phyloP scores from a whole-genome alignment of 1,140 invertebrate genomes.

The Pseudomyrmex gracilis region DNA sequence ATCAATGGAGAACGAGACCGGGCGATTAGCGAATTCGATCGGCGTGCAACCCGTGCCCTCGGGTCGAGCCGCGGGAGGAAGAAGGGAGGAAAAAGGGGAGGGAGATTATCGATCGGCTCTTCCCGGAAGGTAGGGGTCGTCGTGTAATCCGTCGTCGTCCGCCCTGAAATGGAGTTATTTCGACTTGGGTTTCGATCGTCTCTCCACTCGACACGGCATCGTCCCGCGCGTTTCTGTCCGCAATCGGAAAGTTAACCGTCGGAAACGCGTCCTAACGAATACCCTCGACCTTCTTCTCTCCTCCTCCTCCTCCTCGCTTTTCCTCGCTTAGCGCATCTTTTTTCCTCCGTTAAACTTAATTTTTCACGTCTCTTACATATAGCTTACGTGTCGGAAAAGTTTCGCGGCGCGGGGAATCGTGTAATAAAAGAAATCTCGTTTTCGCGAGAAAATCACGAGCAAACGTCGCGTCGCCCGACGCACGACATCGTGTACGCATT shows the following conservation, averaged over 20 bases:
- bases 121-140: slow-evolving; percentile 74
- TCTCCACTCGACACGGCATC: slow-evolving; percentile 53
- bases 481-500: slow-evolving; percentile 33
- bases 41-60: slow-evolving; percentile 47
- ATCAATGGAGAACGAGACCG: slow-evolving; percentile 57
- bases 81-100: background rate
- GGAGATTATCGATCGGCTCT: slow-evolving; percentile 78
- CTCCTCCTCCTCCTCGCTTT: background rate
- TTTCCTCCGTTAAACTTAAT: slow-evolving; percentile 35
- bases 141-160: slow-evolving; percentile 74
- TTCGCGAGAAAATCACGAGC: background rate
- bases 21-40: slow-evolving; percentile 69
- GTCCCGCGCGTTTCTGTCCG: slow-evolving; percentile 39
- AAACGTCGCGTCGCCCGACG: slow-evolving; percentile 12
- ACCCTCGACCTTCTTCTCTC: background rate
- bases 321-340: background rate
- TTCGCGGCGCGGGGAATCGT: too few species aligned
- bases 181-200: slow-evolving; percentile 73
- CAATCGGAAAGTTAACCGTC: slow-evolving; percentile 68
- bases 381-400: background rate
- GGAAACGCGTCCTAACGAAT: slow-evolving; percentile 55
- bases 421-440: too few species aligned
- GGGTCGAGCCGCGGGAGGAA: slow-evolving; percentile 36
- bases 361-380: background rate
- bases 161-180: slow-evolving; percentile 78